Base-by-base conservation (phyloP, 2,113 vertebrate genomes). In the Climacteris rufus region DNA sequence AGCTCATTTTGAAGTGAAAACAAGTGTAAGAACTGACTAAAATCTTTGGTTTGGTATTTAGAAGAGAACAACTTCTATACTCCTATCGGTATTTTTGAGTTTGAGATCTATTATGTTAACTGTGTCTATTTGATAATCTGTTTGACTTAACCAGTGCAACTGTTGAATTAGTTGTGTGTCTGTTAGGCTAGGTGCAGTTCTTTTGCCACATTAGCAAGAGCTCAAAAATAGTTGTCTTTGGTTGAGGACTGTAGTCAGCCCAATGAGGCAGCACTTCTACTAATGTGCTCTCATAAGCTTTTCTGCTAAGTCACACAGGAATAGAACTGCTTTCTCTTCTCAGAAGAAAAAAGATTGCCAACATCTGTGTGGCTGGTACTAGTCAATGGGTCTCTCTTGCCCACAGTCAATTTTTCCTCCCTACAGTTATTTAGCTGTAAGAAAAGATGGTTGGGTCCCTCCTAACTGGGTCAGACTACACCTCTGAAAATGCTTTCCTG, bases 401-500 rank as follows among this genome's bases (percentile, higher is more conserved):
- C n/a, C 70, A 69, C n/a, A 33, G 23, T 37, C 10, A 49, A 8
- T 79, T 79, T 78, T 85, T 68, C 30, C 39, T 61, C 17, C 15
- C 15, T 6, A 7, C 5, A 13, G 11, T 44, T 76, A 18, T 47
- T 63, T 47, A 75, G 33, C n/a, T 13, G 28, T 3, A 52, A 22
- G 13, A 70, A 56, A 44, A 11, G 18, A 12, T 1, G 1, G 1
- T 13, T 39, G 6, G 1, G 4, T 45, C 3, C 2, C 2, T 82
- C 4, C 8, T 49, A 56, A 11, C 23, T 35, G 47, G 8, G 6
- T 56, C 33, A 77, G 28, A 49, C 1, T 45, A 35, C 9, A 50
- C 11, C 19, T 65, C 28, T 63, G 35, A 83, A 49, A 49, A 44
- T 2, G 3, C 1, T 68, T 68, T 44, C 19, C 11, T 69, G 23